These are phyloP conservation scores for Arizona elegans DNA, from an alignment of 2,113 vertebrate species.

Conservation along the genomic window DNA sequence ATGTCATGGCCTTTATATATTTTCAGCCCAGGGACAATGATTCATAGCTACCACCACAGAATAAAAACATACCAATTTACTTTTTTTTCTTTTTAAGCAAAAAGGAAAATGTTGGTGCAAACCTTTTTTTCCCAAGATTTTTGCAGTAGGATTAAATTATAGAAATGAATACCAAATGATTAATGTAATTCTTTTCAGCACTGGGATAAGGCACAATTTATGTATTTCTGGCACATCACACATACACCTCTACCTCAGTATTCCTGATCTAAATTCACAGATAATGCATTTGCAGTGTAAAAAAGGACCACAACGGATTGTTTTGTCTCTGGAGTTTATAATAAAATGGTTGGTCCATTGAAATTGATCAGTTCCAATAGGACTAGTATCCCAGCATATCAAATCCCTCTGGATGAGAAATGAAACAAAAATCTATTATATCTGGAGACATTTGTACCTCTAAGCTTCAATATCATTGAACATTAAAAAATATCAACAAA, in stretches of 20 bases:
- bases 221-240: not conserved
- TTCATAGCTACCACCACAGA: slow-evolving; percentile 2
- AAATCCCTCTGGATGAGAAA: not conserved
- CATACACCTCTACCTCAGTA: not conserved
- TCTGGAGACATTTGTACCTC: not conserved
- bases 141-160: not conserved
- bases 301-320: not conserved
- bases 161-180: not conserved
- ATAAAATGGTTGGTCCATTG: slow-evolving; percentile 14
- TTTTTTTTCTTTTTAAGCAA: not conserved
- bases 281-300: slow-evolving; percentile 1
- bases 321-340: not conserved
- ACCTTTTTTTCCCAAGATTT: not conserved
- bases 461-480: not conserved
- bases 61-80: not conserved
- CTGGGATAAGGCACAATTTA: not conserved
- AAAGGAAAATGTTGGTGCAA: not conserved
- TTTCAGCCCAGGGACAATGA: slow-evolving; percentile 17
- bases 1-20: slow-evolving; percentile 19
- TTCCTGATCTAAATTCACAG: slow-evolving; percentile 1
- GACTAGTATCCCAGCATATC: not conserved
- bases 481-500: not conserved
- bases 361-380: slow-evolving; percentile 7
- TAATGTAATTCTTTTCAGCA: not conserved
- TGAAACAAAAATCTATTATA: not conserved